Evolutionary conservation across 35 echinoderm and acorn worm genomes (phyloP).

Genomic region (Anneissia japonica): DNA sequence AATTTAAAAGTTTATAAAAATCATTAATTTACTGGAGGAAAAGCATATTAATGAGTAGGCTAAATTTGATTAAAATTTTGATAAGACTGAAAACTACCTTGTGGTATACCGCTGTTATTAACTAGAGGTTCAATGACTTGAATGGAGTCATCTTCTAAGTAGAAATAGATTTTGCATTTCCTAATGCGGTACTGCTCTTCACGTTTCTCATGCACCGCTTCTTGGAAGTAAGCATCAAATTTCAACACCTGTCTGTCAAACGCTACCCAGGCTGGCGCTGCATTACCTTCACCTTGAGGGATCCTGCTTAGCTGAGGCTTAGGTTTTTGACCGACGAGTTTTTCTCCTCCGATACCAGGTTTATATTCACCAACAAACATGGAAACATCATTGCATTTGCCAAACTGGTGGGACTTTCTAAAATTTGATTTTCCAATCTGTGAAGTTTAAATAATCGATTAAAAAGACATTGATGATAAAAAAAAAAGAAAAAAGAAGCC

Average conservation of each 20-base stretch:
- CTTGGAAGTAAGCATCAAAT: constrained; percentile 93
- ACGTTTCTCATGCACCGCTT: constrained; percentile 83
- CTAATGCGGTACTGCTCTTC: constrained; percentile 84
- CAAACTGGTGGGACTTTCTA: constrained; percentile 96
- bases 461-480: not conserved
- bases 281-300: constrained; percentile 84
- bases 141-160: constrained; percentile 90
- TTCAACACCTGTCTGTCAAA: constrained; percentile 88
- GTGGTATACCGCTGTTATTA: constrained; percentile 87
- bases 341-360: constrained; percentile 80
- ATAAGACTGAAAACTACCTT: too few species aligned
- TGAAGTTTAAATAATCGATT: not conserved
- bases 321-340: constrained; percentile 74
- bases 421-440: constrained; percentile 85
- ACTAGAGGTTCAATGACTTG: constrained; percentile 90
- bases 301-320: constrained; percentile 79
- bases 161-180: constrained; percentile 93
- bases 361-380: constrained; percentile 95
- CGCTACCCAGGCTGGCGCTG: constrained; percentile 92
- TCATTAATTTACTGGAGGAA: not conserved
- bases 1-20: not conserved
- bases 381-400: constrained; percentile 86
- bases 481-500: not conserved
- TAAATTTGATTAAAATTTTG: not conserved
- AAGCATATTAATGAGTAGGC: not conserved